Evolutionary conservation across 1,140 invertebrate genomes (phyloP), one percentile per base, ranked within the genome.

Genomic region (Hyphantria cunea): DNA sequence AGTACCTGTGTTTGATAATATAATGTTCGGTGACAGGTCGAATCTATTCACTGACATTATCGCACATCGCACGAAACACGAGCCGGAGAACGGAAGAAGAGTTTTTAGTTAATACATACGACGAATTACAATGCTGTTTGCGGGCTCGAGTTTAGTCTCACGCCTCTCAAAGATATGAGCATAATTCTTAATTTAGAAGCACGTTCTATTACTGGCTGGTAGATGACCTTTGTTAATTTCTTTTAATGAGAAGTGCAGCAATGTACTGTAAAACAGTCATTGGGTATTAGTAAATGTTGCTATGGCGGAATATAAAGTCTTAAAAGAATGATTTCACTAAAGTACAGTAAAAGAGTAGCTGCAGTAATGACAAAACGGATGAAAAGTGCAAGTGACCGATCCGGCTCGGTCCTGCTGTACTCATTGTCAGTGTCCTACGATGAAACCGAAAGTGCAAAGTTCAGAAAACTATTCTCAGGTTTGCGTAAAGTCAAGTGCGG

Each of bases 121-220:
- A 60, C 59, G 80, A 68, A 80, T 82, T 68, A 74, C 70, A 82
- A 80, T 80, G 58, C 73, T 66, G 59, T 65, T 59, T 62, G 58
- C 55, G 56, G 56, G 42, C 41, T 55, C 17, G 17, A 25, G 17
- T 5, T 5, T 25, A 25, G 17, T 25, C 17, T 25, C 17, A 25
- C 17, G 17, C 5, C 17, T 25, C 5, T 25, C 5, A 25, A 25
- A 25, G 17, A 25, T 25, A 25, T 25, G 17, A 25, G 17, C 17
- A 25, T 25, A 3, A 25, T 25, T 25, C 17, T 25, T 25, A 25
- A 25, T 25, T 25, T 3, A 25, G 17, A 25, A 25, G 17, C 17
- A 25, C 17, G 17, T 25, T 44, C 41, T 44, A 39, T 39, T 39
- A 10, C 37, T 39, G 37, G 37, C 2, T 3, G 37, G 9, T 39